Evolutionary conservation across 2,888 invertebrate species (phyloP), one percentile per base, ranked within the genome.

Genomic region (Aleiodes alternator): DNA sequence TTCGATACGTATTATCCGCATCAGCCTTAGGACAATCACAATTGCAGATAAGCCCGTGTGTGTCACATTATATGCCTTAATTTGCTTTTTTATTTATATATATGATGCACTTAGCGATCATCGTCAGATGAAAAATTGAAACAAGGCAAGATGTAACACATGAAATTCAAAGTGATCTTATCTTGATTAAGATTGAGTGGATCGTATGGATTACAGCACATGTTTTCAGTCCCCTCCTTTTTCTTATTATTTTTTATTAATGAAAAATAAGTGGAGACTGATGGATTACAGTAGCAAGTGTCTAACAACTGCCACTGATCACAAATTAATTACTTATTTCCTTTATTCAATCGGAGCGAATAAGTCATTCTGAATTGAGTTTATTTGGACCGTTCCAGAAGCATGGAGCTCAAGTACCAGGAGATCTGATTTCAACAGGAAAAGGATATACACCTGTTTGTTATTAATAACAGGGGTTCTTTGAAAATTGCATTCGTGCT

Each of bases 251-350:
- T 43, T 11, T 43, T 43, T 3, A 9, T 43, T 43, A 8, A 11
- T 43, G 43, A 43, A 43, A 43, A 7, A 16, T 29, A 12, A 64
- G 48, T 64, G 48, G 43, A 43, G 43, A n/a, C 11, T 64, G 64
- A 64, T 64, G 48, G 64, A 64, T 64, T 11, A 23, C 43, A 64
- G 43, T 64, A 23, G 48, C 48, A 14, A 64, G 64, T 64, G 64
- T 34, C 64, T 43, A 64, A 64, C 64, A 64, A 64, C 48, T 64
- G 64, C 38, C 64, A 64, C 14, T 64, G 34, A 64, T 64, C 43
- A 48, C 64, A 38, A 64, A 64, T 64, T 64, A 48, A 64, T 64
- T 38, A 43, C 64, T 64, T 23, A 43, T 48, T 64, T 16, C 34
- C 43, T 48, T 48, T 38, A 48, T 48, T 14, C 23, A 48, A 64